Evolutionary conservation across 2,888 invertebrate species (phyloP).

Genomic region (Dioctria rufipes): DNA sequence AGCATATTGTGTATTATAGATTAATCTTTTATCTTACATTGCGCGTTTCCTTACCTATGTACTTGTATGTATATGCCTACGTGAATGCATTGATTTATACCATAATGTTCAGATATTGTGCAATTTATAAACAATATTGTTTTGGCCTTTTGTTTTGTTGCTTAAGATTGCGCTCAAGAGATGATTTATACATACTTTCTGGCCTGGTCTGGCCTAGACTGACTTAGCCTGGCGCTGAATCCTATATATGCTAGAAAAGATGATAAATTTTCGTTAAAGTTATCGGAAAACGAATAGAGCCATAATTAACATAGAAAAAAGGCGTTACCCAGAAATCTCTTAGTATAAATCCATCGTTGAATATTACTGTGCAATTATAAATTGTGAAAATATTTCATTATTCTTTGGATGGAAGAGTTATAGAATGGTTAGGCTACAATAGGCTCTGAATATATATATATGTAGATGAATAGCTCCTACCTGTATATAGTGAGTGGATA

Average conservation of each 20-base stretch:
- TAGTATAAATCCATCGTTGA: slow-evolving; percentile 43
- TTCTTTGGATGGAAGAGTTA: background rate
- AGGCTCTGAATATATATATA: no score
- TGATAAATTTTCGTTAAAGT: slow-evolving; percentile 17
- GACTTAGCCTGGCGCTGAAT: background rate
- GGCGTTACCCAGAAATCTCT: slow-evolving; percentile 44
- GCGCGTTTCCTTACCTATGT: background rate
- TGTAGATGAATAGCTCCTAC: no score
- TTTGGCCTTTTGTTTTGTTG: background rate
- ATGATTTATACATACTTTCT: background rate
- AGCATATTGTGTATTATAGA: background rate
- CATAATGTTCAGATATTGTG: background rate
- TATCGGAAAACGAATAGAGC: slow-evolving; percentile 30
- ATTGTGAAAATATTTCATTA: slow-evolving; percentile 45
- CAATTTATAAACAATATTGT: background rate
- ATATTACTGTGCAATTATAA: slow-evolving; percentile 39
- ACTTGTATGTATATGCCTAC: background rate
- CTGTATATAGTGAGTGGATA: no score
- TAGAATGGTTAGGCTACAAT: no score
- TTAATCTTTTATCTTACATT: slow-evolving; percentile 11
- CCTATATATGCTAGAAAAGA: background rate
- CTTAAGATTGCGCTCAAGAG: background rate
- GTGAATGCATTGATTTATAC: background rate
- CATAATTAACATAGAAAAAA: slow-evolving; percentile 42
- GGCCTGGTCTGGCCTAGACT: background rate